phyloP scores from a whole-genome alignment of 2,888 invertebrate genomes.

The Lucinisca nassula region DNA sequence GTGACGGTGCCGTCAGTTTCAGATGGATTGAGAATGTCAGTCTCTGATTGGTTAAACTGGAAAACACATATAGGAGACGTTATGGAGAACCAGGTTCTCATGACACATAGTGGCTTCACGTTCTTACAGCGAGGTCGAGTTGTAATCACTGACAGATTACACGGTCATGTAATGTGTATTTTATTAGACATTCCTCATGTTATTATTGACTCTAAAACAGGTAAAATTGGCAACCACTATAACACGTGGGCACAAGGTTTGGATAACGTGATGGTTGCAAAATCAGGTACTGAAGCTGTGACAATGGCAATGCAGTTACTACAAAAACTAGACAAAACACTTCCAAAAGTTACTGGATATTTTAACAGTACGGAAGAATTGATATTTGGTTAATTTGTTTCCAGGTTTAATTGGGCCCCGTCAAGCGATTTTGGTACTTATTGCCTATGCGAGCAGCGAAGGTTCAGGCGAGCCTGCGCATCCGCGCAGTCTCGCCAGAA shows the following conservation, averaged over 20 bases:
- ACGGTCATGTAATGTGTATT: conserved; percentile 60
- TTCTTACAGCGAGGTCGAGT: conserved; percentile 69
- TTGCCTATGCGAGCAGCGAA: too few relatives aligned
- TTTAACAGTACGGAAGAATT: background rate
- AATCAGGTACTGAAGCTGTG: conserved; percentile 45
- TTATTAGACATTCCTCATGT: conserved; percentile 69
- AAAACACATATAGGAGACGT: conserved; percentile 23
- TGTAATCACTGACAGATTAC: conserved; percentile 45
- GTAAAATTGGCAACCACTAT: conserved; percentile 55
- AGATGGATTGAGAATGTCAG: background rate
- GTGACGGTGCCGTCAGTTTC: background rate
- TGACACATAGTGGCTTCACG: conserved; percentile 49
- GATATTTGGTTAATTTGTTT: background rate
- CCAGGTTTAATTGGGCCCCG: too few relatives aligned
- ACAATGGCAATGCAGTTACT: background rate
- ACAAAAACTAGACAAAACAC: background rate
- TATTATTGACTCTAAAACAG: conserved; percentile 57
- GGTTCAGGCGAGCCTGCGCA: too few relatives aligned
- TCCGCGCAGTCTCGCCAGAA: too few relatives aligned
- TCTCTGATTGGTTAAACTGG: conserved; percentile 42
- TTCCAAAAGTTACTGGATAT: background rate
- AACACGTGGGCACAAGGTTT: conserved; percentile 60
- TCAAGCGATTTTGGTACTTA: too few relatives aligned
- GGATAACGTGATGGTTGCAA: conserved; percentile 47
- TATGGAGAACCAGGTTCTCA: conserved; percentile 52